Base-by-base conservation (phyloP, 2,113 vertebrate species). In the Sturnus vulgaris region DNA sequence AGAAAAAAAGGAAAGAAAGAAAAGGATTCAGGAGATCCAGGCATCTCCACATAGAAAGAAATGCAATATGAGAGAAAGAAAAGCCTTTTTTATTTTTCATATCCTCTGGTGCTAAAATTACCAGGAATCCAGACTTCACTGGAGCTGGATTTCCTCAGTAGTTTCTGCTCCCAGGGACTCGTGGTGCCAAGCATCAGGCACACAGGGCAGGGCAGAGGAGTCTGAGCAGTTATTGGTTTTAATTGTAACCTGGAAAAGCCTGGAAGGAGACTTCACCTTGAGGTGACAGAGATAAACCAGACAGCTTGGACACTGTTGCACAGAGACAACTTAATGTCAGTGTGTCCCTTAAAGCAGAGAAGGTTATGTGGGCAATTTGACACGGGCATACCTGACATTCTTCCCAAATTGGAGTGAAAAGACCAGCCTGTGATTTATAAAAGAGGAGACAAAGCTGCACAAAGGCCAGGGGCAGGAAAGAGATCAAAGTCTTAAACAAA, bases 371-470 rank as follows among this genome's bases (percentile, higher is more conserved):
- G 42, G 68, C 82, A 85, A 90, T 95, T 88, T 91, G 91, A 93
- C 93, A 94, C 73, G 65, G 78, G 84, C 84, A 95, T 95, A 95
- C 95, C 94, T 96, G 96, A 85, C 91, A 97, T 96, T 95, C 91
- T 90, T 97, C 82, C 63, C 78, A 92, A 89, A 96, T 24, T 82
- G 78, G 70, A 92, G 66, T 77, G 91, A 88, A 94, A 95, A 91
- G 70, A 85, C 59, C 66, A 59, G 89, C 39, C 63, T 82, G 78
- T 92, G 93, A 92, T 92, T 87, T 95, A 94, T 25, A 87, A 92
- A 79, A 94, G 57, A 65, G 37, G 68, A 96, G 91, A 57, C 75
- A 89, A 94, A 93, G 76, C 77, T 86, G 92, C 86, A 70, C 76
- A 94, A 91, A 95, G 91, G 91, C 91, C 84, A 94, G 87, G 24